Evolutionary conservation across 1,140 invertebrate species (phyloP).

Genomic region (Rhagoletis pomonella): DNA sequence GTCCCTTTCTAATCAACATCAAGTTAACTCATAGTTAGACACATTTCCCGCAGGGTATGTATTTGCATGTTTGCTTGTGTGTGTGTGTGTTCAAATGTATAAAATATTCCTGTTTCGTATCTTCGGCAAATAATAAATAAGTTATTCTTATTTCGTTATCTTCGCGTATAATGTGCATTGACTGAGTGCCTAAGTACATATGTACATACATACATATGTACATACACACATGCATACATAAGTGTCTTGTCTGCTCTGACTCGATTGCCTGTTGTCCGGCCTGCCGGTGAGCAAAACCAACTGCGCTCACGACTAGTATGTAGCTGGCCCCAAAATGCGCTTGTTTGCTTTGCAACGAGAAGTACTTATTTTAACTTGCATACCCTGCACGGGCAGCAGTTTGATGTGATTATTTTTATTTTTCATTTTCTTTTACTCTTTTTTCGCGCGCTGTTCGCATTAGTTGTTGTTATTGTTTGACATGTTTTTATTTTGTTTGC

Average conservation of each 20-base stretch:
- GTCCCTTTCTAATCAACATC: too few relatives aligned
- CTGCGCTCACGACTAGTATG: neutral
- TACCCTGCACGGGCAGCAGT: neutral
- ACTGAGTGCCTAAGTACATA: too few relatives aligned
- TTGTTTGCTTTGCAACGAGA: slow-evolving; percentile 4
- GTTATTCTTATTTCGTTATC: too few relatives aligned
- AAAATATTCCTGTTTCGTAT: too few relatives aligned
- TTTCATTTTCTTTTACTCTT: neutral
- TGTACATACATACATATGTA: neutral
- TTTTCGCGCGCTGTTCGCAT: neutral
- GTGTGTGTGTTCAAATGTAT: too few relatives aligned
- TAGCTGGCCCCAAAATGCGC: slow-evolving; percentile 16
- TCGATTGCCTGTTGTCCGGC: too few relatives aligned
- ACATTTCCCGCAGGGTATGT: too few relatives aligned
- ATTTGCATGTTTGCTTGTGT: too few relatives aligned
- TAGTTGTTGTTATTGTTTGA: neutral
- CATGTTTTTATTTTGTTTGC: slow-evolving; percentile 41
- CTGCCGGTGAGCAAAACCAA: too few relatives aligned
- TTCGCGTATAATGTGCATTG: too few relatives aligned
- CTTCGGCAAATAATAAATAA: too few relatives aligned
- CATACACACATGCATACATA: neutral
- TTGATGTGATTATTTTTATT: neutral
- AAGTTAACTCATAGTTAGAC: too few relatives aligned
- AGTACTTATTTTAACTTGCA: neutral
- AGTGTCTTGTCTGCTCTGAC: neutral